Base-by-base conservation (phyloP, 2,797 vertebrate species). In the Falco novaeseelandiae region DNA sequence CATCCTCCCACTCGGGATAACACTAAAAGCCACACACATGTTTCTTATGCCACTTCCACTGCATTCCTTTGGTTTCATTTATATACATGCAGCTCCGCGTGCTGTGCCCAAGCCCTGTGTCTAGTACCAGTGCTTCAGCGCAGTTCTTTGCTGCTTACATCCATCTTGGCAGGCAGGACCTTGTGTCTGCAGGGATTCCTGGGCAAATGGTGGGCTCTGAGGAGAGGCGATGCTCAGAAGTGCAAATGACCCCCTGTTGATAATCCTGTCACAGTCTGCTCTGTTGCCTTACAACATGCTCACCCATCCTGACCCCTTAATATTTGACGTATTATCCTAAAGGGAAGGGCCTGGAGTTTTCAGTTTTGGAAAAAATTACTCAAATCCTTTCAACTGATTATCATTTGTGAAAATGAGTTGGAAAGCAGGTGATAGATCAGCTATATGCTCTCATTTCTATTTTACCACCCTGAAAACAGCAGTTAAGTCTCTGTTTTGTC, bases 21-120 rank as follows among this genome's bases (percentile, higher is more conserved):
- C 13, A 18, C 4, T 48, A 19, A 83, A 6, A 58, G 3, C 14
- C 21, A 12, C 25, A 6, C 12, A 6, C 0, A 17, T 0, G 0
- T 58, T 9, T 38, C 38, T 74, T 19, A 18, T 70, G n/a, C 15
- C 19, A 29, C 10, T 10, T 69, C 23, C 4, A 12, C 5, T 46
- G 12, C 10, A n/a, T 76, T 79, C 79, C 14, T 69, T 59, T 38
- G 3, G 4, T 48, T 59, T 87, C 4, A 10, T n/a, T 89, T 42
- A 34, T 30, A n/a, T 4, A 29, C 9, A 63, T 15, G 42, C 4
- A 38, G 8, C 15, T 46, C 6, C 14, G 54, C 8, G 4, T 46
- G 18, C 29, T 52, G 10, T 44, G 23, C 8, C 12, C n/a, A n/a
- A 34, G 13, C 9, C 26, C 19, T 34, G 5, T 1, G 0, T 14